A percentile compares a stretch with the other conserved stretches of the same genome.
Conservation (phyloP, 2,113 vertebrate genomes). For the Delphinapterus leucas region DNA sequence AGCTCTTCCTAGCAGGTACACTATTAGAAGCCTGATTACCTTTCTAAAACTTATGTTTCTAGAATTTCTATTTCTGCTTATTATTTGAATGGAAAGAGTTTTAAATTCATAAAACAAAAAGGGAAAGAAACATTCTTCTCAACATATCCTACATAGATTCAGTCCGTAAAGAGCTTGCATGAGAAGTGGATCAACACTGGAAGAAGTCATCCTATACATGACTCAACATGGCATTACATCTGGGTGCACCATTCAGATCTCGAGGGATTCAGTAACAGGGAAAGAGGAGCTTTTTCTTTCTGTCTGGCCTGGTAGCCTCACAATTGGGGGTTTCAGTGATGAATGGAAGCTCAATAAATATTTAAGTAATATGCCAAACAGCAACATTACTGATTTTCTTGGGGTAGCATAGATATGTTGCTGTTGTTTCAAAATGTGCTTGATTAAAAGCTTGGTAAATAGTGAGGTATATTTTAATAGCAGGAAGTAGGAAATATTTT, state of each 20-base stretch:
- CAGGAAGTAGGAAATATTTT: conserved; percentile 12
- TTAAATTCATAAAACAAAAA: conserved; percentile 37
- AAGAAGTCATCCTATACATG: neutral
- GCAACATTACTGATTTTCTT: conserved; percentile 23
- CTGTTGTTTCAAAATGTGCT: conserved; percentile 16
- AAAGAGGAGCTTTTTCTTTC: neutral
- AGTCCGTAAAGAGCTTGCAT: neutral
- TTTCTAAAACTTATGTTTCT: conserved; percentile 24
- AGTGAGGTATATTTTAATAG: conserved; percentile 33
- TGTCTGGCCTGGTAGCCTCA: neutral
- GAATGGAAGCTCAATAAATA: conserved; percentile 9
- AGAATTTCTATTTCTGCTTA: conserved; percentile 24
- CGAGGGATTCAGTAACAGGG: neutral
- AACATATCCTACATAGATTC: neutral
- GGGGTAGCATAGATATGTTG: neutral
- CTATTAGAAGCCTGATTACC: conserved; percentile 5
- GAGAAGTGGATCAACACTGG: neutral
- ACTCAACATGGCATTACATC: neutral
- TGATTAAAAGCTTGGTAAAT: conserved; percentile 19
- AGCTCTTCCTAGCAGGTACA: neutral
- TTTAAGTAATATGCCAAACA: conserved; percentile 36
- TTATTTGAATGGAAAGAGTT: conserved; percentile 7
- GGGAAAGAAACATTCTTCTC: neutral
- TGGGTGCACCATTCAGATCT: neutral
- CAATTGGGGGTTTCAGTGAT: conserved; percentile 30